phyloP scores from a whole-genome alignment of 2,888 invertebrate genomes.

The Drosophila mimica region DNA sequence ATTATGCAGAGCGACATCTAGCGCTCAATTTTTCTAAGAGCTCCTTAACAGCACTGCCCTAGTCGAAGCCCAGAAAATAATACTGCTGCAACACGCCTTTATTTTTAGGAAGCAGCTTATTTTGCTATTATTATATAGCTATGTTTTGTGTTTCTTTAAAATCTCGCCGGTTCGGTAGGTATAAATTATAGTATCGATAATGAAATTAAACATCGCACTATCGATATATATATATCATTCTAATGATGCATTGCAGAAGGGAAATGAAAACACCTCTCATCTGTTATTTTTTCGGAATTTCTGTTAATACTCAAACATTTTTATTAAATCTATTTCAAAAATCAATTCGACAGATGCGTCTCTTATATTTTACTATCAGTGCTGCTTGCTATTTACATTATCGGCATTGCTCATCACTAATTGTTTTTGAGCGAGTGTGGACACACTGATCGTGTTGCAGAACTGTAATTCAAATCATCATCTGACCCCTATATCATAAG shows the following conservation, averaged over 20 bases:
- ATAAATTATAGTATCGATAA: not conserved
- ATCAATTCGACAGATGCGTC: not conserved
- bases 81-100: not conserved
- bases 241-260: not conserved
- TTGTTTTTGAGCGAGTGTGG: not conserved
- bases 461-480: not conserved
- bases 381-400: not conserved
- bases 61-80: constrained; percentile 12
- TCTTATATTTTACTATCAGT: not conserved
- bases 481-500: too few relatives aligned
- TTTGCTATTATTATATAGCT: not conserved
- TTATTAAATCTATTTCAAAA: not conserved
- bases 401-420: not conserved
- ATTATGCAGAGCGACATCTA: not conserved
- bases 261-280: not conserved
- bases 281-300: not conserved
- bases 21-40: not conserved
- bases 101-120: not conserved
- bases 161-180: not conserved
- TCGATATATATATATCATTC: not conserved
- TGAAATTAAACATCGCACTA: not conserved
- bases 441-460: not conserved
- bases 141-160: not conserved
- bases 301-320: not conserved
- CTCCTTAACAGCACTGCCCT: not conserved